Evolutionary conservation across 2,113 vertebrate species (phyloP), one percentile per base, ranked within the genome.

Genomic region (Chaenogobius annularis): DNA sequence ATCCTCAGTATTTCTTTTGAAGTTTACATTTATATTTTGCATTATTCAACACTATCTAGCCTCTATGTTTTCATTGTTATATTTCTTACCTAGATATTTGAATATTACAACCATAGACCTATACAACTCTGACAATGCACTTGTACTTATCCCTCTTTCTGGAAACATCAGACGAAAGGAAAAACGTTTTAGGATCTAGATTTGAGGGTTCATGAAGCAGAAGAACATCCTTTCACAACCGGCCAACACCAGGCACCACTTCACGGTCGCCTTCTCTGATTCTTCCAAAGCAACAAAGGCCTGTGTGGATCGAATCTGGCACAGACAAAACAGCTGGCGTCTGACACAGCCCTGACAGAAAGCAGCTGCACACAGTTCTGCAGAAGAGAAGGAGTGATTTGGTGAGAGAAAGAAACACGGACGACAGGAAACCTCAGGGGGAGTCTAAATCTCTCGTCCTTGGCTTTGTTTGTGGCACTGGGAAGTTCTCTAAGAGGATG

Each of bases 281-380:
- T 74, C 67, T 43, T 73, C 70, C 74, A 77, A 47, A 74, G 79
- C 59, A 82, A 81, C 70, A 20, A 47, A 75, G 69, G 40, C 78
- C 63, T 35, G 74, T 74, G 72, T 77, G 74, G 70, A 83, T 77
- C 68, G 80, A 63, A 72, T 72, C 81, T 85, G 70, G 72, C 2
- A n/a, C 79, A 69, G 77, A 69, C 79, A 26, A 84, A 89, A 77
- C 83, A 87, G 79, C 82, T 85, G 83, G 70, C 71, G 70, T 46
- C 76, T 85, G 86, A 89, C 84, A 87, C 82, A 70, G 69, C 77
- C 77, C 80, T 88, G 83, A 90, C 77, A 79, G 68, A 82, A 84
- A 87, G 68, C 87, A 90, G 87, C 88, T 90, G 88, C 70, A 78
- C 7, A 19, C 46, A 54, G 55, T 87, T 66, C 67, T 56, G 70